Evolutionary conservation across 2,888 invertebrate genomes (phyloP).

Genomic region (Clepsis dumicolana): DNA sequence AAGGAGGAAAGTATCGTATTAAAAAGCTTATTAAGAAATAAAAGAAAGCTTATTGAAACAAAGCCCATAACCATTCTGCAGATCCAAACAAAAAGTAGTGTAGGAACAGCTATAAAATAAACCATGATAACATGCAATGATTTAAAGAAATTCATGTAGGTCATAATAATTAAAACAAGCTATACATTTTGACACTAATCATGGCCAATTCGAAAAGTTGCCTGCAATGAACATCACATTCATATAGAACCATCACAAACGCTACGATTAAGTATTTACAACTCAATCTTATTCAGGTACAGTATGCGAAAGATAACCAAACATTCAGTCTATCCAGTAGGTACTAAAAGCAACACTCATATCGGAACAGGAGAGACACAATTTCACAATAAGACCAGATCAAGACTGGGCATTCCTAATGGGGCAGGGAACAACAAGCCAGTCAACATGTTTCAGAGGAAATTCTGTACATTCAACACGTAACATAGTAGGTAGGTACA

Average conservation of each 20-base stretch:
- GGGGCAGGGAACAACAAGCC: conserved; percentile 26
- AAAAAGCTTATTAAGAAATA: neutral
- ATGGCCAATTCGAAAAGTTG: neutral
- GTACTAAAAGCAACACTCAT: conserved; percentile 36
- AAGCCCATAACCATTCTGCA: conserved; percentile 11
- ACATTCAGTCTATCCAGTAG: neutral
- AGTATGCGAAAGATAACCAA: neutral
- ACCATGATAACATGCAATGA: conserved; percentile 10
- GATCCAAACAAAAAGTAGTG: conserved; percentile 1
- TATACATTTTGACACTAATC: neutral
- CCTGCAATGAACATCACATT: neutral
- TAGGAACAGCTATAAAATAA: neutral
- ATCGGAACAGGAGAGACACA: conserved; percentile 12
- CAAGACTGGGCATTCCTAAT: neutral
- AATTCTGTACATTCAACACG: conserved; percentile 51
- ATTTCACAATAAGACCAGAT: conserved; percentile 27
- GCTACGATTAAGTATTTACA: neutral
- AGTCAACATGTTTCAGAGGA: conserved; percentile 21
- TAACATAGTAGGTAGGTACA: conserved; percentile 57
- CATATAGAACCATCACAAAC: neutral
- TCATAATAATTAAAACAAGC: neutral
- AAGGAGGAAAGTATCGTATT: neutral
- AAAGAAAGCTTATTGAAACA: neutral
- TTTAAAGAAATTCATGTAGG: neutral
- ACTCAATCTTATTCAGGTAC: neutral